Conservation (phyloP, 2,888 invertebrate species). For the Antheraea yamamai region DNA sequence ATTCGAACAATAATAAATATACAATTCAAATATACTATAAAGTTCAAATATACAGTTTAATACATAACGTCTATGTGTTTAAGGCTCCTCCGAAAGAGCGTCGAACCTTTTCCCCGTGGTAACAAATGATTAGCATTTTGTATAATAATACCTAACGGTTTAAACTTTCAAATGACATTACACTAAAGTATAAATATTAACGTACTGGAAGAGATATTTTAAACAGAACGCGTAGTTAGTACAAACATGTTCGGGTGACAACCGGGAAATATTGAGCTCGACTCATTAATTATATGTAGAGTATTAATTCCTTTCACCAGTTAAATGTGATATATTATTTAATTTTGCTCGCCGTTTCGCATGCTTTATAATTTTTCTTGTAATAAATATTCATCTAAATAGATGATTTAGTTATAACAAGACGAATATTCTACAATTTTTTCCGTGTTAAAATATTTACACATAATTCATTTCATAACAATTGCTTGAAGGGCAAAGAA, state of each 20-base stretch:
- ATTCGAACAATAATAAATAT: not conserved
- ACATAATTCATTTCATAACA: too few relatives aligned
- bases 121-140: not conserved
- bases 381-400: too few relatives aligned
- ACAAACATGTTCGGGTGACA: not conserved
- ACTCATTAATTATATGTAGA: not conserved
- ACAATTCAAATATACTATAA: slow-evolving; percentile 35
- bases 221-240: not conserved
- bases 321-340: too few relatives aligned
- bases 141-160: slow-evolving; percentile 19
- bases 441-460: too few relatives aligned
- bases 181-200: not conserved
- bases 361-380: too few relatives aligned
- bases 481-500: too few relatives aligned
- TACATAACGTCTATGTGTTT: slow-evolving; percentile 16
- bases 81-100: not conserved
- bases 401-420: too few relatives aligned
- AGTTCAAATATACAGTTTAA: slow-evolving; percentile 17
- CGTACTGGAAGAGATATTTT: not conserved
- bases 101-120: not conserved
- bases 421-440: too few relatives aligned
- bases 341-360: too few relatives aligned
- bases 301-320: not conserved
- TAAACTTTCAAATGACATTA: slow-evolving; percentile 20
- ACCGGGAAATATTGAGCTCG: not conserved